These are phyloP conservation scores for Eudiplozoon nipponicum DNA, from an alignment of 2,888 invertebrate species.

Conservation along the genomic window DNA sequence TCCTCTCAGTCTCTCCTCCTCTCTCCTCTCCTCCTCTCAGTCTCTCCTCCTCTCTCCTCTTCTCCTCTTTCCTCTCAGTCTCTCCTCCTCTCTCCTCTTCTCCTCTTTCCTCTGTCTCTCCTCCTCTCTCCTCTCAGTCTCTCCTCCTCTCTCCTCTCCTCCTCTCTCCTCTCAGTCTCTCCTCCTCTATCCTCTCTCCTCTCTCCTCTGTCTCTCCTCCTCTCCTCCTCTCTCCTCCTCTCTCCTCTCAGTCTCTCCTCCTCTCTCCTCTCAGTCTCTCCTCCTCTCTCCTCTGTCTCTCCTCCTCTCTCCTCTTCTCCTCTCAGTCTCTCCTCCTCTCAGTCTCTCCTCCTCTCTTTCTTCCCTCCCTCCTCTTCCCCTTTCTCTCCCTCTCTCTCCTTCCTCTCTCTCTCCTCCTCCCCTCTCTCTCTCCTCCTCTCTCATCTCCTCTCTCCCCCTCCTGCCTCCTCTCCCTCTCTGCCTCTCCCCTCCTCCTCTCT, in stretches of 20 bases:
- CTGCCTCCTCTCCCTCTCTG: neutral
- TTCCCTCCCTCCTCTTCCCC: neutral
- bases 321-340: neutral
- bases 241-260: neutral
- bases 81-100: neutral
- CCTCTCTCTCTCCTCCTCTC: neutral
- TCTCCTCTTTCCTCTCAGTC: too few relatives aligned
- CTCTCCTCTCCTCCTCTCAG: too few relatives aligned
- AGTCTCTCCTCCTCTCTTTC: neutral
- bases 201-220: too few relatives aligned
- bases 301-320: neutral
- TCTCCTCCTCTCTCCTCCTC: neutral
- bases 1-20: too few relatives aligned
- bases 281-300: neutral
- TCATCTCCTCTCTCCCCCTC: neutral
- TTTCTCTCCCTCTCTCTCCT: slow-evolving; percentile 1
- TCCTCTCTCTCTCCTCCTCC: slow-evolving; percentile 1
- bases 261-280: neutral
- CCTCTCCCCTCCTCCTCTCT: neutral
- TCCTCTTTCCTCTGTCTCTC: neutral
- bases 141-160: too few relatives aligned
- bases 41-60: too few relatives aligned
- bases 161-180: too few relatives aligned
- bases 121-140: slow-evolving; percentile 1
- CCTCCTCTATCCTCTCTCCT: neutral